Percentiles rank a stretch among this genome's conserved stretches.
Evolutionary conservation across 2,113 vertebrate genomes (phyloP).

Genomic region (Sturnira hondurensis): DNA sequence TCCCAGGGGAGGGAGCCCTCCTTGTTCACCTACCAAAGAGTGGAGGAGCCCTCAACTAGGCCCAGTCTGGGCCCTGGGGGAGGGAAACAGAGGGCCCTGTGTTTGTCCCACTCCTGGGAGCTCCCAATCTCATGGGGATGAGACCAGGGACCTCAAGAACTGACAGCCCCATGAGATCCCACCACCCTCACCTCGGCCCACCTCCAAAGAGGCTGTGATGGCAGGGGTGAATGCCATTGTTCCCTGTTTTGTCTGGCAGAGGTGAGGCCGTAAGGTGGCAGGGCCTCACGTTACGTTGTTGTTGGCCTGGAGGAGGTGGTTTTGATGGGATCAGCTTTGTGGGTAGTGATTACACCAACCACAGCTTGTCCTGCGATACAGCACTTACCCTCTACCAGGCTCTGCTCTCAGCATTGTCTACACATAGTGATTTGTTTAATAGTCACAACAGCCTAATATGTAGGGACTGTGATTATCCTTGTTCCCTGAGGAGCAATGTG

Average conservation of each 20-base stretch:
- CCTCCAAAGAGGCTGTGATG: neutral
- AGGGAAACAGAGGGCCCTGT: neutral
- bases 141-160: neutral
- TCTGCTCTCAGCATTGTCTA: neutral
- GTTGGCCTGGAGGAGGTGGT: neutral
- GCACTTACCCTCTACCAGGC: neutral
- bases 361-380: neutral
- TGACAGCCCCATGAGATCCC: neutral
- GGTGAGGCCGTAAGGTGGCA: neutral
- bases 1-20: neutral
- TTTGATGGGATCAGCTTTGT: neutral
- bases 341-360: neutral
- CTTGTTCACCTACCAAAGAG: neutral
- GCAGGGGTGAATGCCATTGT: neutral
- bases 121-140: neutral
- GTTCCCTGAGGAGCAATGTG: neutral
- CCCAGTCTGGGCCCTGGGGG: too few relatives aligned
- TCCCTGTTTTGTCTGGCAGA: neutral
- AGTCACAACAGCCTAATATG: neutral
- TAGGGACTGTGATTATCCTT: neutral
- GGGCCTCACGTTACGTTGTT: too few relatives aligned
- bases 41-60: neutral
- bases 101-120: neutral
- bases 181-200: neutral
- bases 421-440: neutral